Conservation (phyloP, 2,888 invertebrate species). For the Hirudinaria manillensis region DNA sequence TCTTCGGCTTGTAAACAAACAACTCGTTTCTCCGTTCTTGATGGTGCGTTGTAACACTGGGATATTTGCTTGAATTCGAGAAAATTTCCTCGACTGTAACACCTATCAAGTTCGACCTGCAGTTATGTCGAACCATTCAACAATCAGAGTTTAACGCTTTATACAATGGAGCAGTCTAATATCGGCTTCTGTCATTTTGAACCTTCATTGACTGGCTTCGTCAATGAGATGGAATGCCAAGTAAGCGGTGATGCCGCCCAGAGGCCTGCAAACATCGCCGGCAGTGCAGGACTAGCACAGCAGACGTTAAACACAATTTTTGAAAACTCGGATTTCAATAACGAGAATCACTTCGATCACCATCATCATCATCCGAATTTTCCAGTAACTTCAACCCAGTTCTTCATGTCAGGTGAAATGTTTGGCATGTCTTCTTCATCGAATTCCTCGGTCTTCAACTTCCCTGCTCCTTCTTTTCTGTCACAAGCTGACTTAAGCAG, state of each 20-base stretch:
- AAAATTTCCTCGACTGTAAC: no score
- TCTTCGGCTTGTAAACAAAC: no score
- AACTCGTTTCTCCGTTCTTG: no score
- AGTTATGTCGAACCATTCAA: no score
- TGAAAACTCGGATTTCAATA: constrained; percentile 19
- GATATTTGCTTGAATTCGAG: no score
- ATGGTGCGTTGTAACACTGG: no score
- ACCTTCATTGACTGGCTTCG: constrained; percentile 19
- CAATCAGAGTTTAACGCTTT: no score
- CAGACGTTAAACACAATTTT: constrained; percentile 25
- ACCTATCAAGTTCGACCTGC: no score
- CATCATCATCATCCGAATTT: constrained; percentile 8
- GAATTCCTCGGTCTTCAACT: constrained; percentile 17
- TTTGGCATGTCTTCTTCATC: constrained; percentile 14
- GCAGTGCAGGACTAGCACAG: constrained; percentile 6
- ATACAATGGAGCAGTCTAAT: constrained; percentile 26
- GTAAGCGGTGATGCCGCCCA: neutral
- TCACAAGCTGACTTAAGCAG: constrained; percentile 26
- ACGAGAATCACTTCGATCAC: constrained; percentile 25
- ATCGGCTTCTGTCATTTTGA: constrained; percentile 30
- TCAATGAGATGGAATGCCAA: constrained; percentile 26
- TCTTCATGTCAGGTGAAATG: constrained; percentile 27
- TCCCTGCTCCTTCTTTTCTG: constrained; percentile 20
- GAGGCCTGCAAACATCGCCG: constrained; percentile 5
- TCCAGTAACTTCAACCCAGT: constrained; percentile 22